Conservation (phyloP, 2,113 vertebrate species). For the Dinomys branickii region DNA sequence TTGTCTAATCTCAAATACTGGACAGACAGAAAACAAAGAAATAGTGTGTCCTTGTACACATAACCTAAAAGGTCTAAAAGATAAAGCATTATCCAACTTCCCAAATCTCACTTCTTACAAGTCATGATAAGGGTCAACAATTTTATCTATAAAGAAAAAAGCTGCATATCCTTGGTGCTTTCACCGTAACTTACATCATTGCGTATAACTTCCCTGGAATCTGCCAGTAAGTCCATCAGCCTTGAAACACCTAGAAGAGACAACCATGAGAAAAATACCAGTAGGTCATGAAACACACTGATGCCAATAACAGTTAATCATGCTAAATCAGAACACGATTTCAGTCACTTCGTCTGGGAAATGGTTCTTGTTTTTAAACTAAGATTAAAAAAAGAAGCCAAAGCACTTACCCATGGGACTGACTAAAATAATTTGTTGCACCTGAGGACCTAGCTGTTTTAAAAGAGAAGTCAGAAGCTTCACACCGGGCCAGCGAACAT, state of each 20-base stretch:
- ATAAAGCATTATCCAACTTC: neutral
- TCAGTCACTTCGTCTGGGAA: neutral
- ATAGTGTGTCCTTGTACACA: neutral
- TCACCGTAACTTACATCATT: conserved; percentile 93
- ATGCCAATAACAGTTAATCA: neutral
- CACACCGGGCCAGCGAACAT: conserved; percentile 97
- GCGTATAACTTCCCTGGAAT: conserved; percentile 98
- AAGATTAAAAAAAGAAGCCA: neutral
- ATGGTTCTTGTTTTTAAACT: neutral
- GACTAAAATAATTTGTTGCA: conserved; percentile 97
- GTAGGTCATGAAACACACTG: neutral
- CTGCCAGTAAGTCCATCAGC: conserved; percentile 96
- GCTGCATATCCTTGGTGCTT: neutral
- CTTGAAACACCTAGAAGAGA: conserved; percentile 94
- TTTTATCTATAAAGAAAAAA: conserved; percentile 18
- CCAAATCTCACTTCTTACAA: conserved; percentile 1
- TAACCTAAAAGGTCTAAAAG: conserved; percentile 45
- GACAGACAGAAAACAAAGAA: conserved; percentile 4
- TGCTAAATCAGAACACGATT: neutral
- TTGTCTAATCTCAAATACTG: conserved; percentile 20
- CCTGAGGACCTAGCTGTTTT: conserved; percentile 93
- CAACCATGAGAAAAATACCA: neutral
- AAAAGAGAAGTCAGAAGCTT: conserved; percentile 95
- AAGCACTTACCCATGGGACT: conserved; percentile 95
- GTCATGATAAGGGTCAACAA: neutral